Conservation (phyloP, 2,797 vertebrate species). For the Garrulus glandarius region DNA sequence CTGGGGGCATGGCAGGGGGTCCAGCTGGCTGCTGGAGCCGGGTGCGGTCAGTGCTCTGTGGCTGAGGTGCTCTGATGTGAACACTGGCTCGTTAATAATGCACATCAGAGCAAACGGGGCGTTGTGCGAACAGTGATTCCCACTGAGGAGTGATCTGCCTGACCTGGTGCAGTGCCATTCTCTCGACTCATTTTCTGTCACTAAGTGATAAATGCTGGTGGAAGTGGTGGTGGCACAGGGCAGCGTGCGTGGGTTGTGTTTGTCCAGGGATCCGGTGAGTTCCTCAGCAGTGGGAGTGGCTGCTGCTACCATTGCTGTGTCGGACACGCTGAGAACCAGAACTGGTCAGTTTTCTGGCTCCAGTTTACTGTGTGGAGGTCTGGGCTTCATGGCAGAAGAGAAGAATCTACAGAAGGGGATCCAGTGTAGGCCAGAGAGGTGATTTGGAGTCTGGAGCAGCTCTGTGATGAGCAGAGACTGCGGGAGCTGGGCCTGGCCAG, state of each 20-base stretch:
- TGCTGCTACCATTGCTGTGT: neutral
- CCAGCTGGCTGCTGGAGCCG: accelerated
- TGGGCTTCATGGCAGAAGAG: neutral
- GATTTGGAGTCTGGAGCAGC: neutral
- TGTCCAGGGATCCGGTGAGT: neutral
- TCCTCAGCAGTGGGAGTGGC: neutral
- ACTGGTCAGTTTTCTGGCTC: neutral
- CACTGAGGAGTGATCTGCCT: neutral
- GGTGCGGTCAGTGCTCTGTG: neutral
- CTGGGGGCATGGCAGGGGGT: accelerated
- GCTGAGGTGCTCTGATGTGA: neutral
- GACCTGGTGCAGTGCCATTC: neutral
- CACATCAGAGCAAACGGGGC: too few relatives aligned
- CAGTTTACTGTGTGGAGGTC: too few relatives aligned
- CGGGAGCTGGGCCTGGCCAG: neutral
- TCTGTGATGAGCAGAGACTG: neutral
- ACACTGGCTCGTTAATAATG: neutral
- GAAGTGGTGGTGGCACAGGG: neutral
- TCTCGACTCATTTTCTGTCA: neutral
- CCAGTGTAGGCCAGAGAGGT: accelerated
- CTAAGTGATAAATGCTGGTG: neutral
- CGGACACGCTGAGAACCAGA: neutral
- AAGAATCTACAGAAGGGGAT: accelerated
- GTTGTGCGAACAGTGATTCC: neutral
- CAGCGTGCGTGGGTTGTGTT: accelerated